Conservation (phyloP, 2,797 vertebrate genomes). For the Sebastiscus albofasciatus region DNA sequence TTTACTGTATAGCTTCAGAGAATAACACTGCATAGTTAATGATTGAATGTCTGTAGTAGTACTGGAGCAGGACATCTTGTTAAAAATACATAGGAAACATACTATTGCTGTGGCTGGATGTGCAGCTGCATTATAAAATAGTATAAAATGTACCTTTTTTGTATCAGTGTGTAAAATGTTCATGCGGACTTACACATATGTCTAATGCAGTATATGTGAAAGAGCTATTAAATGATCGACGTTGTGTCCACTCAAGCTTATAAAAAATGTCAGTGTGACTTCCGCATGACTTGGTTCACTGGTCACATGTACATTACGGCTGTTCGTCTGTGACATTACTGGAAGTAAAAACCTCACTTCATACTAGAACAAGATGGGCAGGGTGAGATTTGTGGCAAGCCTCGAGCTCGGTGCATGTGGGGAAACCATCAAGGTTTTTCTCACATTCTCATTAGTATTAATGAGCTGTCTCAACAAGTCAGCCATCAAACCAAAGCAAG, state of each 20-base stretch:
- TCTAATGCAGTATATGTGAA: not conserved
- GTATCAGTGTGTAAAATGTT: not conserved
- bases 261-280: not conserved
- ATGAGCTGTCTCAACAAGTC: conserved; percentile 25
- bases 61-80: not conserved
- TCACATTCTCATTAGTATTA: conserved; percentile 17
- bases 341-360: not conserved
- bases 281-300: not conserved
- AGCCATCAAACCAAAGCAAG: conserved; percentile 17
- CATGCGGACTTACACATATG: not conserved
- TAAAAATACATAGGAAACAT: conserved; percentile 19
- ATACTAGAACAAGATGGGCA: not conserved
- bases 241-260: not conserved
- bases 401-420: not conserved
- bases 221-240: not conserved
- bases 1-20: not conserved
- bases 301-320: not conserved
- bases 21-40: conserved; percentile 27
- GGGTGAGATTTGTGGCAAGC: not conserved
- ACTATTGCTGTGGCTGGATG: not conserved
- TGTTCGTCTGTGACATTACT: not conserved
- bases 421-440: not conserved
- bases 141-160: not conserved
- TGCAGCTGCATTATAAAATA: not conserved
- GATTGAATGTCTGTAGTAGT: not conserved